Base-by-base conservation (phyloP, 2,888 invertebrate genomes). In the Exephanes ischioxanthus region DNA sequence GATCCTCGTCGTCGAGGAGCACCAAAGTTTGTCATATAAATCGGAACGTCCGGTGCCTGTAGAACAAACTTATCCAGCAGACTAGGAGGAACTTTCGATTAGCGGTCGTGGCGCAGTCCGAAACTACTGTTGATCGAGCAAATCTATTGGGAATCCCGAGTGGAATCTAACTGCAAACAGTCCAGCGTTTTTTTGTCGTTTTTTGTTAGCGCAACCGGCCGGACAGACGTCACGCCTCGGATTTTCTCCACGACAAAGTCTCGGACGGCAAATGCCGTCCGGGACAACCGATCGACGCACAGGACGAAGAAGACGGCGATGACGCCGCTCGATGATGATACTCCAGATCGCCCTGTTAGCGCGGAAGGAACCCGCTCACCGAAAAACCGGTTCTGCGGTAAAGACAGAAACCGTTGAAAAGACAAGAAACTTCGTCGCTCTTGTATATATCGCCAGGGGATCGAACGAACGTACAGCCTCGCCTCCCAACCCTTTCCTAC, bases 331-430 rank as follows among this genome's bases (percentile, higher is more conserved):
- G 68, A 53, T 55, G 66, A 73, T 63, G 84, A 68, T 63, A 70
- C 55, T 75, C 80, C 80, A 55, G 45, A 77, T 51, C 84, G 71
- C 66, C 61, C 72, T 45, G 77, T 30, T 75, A 73, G 78, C 85
- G 78, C 85, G 82, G 82, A 85, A 85, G 85, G 85, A 85, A 82
- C 85, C 80, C 73, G 80, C 80, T 83, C 76, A 83, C 83, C 77
- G 83, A 86, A 86, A 87, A 88, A 88, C 88, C 88, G 88, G 88
- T 88, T 88, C 84, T 83, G 81, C 81, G 84, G 87, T 88, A 85
- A 86, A 87, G 83, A 84, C 86, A 86, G 85, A 87, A 88, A 88
- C 86, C 85, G 87, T 86, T 87, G 86, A 88, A 84, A 84, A 86
- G 85, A 86, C 88, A 87, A 88, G 87, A 87, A 87, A 84, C 85